Conservation (phyloP, 2,888 invertebrate genomes). For the Lasioglossum malachurum region DNA sequence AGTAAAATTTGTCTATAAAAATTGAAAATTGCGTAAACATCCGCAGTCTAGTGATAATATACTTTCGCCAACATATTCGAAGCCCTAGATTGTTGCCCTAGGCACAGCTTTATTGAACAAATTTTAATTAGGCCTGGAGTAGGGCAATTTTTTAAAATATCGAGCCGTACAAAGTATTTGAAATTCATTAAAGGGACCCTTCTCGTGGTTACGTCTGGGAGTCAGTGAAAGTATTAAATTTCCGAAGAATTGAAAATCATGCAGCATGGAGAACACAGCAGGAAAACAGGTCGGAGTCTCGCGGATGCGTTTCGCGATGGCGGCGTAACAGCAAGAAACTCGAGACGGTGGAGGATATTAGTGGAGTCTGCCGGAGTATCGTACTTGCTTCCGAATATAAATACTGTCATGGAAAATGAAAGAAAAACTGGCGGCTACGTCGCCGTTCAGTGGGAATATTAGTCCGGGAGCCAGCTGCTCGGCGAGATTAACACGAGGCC, state of each 20-base stretch:
- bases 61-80: too few relatives aligned
- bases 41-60: too few relatives aligned
- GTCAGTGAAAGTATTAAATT: too few relatives aligned
- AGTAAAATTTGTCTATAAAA: too few relatives aligned
- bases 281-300: not conserved
- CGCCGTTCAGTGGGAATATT: not conserved
- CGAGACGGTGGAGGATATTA: not conserved
- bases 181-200: too few relatives aligned
- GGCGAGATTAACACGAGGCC: constrained; percentile 8
- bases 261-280: not conserved
- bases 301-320: not conserved
- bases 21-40: too few relatives aligned
- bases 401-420: not conserved
- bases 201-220: too few relatives aligned
- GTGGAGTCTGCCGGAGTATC: not conserved
- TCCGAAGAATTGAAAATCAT: not conserved
- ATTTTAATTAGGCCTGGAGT: too few relatives aligned
- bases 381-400: not conserved
- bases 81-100: too few relatives aligned
- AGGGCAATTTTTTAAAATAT: too few relatives aligned
- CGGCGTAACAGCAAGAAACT: not conserved
- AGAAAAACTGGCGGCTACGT: not conserved
- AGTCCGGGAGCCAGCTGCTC: constrained; percentile 10
- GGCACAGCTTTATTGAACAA: too few relatives aligned
- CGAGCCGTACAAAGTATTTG: too few relatives aligned